Evolutionary conservation across 2,888 invertebrate genomes (phyloP).

Genomic region (Embidobia sp.): DNA sequence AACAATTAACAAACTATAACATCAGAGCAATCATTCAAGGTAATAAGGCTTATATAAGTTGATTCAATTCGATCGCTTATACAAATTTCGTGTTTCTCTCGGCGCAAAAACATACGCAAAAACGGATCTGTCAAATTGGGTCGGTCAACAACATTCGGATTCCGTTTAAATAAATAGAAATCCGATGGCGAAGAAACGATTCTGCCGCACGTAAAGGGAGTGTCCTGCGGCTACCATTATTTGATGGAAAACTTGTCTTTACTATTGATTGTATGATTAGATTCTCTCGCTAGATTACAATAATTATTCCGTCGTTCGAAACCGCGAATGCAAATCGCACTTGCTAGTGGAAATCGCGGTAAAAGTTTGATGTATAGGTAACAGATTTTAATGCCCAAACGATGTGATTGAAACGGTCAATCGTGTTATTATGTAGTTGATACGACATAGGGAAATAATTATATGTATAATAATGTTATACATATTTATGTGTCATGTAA

Average conservation of each 20-base stretch:
- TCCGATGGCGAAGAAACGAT: background rate
- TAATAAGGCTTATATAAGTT: constrained; percentile 33
- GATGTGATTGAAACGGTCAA: constrained; percentile 1
- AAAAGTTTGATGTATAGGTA: constrained; percentile 17
- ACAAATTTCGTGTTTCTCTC: constrained; percentile 6
- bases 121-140: constrained; percentile 8
- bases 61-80: background rate
- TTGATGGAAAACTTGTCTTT: constrained; percentile 16
- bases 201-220: constrained; percentile 2
- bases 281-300: constrained; percentile 21
- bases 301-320: constrained; percentile 10
- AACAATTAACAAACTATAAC: constrained; percentile 26
- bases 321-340: constrained; percentile 24
- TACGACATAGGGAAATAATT: too few relatives aligned
- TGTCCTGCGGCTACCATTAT: constrained; percentile 7
- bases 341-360: constrained; percentile 19
- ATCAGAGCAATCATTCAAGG: constrained; percentile 16
- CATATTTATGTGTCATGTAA: too few relatives aligned
- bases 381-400: constrained; percentile 7
- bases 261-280: constrained; percentile 37
- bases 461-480: too few relatives aligned
- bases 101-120: background rate
- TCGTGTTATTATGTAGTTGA: background rate
- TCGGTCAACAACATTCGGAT: background rate
- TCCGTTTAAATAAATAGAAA: constrained; percentile 11